phyloP scores from a whole-genome alignment of 1,140 invertebrate genomes.

The Aphaenogaster ashmeadi region DNA sequence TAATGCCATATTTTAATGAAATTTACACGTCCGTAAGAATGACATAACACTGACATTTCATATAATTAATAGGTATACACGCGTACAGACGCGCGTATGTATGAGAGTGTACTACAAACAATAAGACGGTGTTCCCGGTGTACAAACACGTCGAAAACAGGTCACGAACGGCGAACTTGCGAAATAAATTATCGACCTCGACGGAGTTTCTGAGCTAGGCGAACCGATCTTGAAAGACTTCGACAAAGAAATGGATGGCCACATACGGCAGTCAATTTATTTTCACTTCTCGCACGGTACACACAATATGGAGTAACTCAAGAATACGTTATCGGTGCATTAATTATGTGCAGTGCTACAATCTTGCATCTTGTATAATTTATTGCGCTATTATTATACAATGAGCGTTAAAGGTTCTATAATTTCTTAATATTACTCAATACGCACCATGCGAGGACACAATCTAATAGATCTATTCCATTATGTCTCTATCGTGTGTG shows the following conservation, averaged over 20 bases:
- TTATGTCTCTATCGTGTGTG: neutral
- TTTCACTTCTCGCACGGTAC: neutral
- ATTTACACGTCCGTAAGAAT: neutral
- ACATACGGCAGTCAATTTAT: constrained; percentile 64
- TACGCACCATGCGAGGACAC: neutral
- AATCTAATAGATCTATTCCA: neutral
- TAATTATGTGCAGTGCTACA: neutral
- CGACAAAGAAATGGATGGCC: constrained; percentile 32
- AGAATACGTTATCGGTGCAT: constrained; percentile 4
- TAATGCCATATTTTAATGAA: neutral
- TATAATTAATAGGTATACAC: neutral
- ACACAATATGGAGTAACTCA: constrained; percentile 16
- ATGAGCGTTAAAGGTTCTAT: neutral
- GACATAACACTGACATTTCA: neutral
- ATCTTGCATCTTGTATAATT: neutral
- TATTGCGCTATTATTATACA: neutral
- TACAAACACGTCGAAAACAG: constrained; percentile 39
- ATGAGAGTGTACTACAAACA: neutral
- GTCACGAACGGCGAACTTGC: constrained; percentile 47
- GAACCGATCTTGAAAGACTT: constrained; percentile 58
- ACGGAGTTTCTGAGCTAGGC: neutral
- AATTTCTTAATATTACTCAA: neutral
- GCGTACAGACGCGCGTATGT: neutral
- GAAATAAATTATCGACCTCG: constrained; percentile 70
- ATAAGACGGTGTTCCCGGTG: constrained; percentile 15